Base-by-base conservation (phyloP, 2,113 vertebrate genomes). In the Pangasianodon hypophthalmus region DNA sequence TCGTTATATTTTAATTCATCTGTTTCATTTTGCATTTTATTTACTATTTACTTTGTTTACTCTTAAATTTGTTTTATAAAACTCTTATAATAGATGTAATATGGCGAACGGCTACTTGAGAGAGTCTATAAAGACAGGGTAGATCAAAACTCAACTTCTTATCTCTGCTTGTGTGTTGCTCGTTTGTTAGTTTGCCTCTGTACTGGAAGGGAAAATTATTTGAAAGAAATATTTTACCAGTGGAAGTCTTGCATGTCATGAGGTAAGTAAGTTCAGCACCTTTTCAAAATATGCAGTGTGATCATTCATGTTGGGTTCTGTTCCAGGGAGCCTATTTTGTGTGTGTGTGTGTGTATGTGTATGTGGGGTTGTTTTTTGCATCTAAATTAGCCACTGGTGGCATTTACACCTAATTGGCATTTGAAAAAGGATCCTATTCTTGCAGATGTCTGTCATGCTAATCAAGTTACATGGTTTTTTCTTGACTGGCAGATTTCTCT, bases 361-460 rank as follows among this genome's bases (percentile, higher is more conserved):
- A 37, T 44, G 6, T 44, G 46, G 29, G 26, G 8, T 32, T 54
- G 6, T 9, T 50, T n/a, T 50, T 32, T 37, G n/a, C 80, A 80
- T 50, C 10, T 50, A 82, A 82, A 82, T 32, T 32, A 83, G 81
- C 54, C 81, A 24, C 54, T 19, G 19, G 81, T 83, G 81, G 52
- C 32, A 85, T 85, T 85, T 85, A 46, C 32, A 46, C 58, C 41
- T 64, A 46, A 64, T 85, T 62, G 41, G 37, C 56, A 85, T 85
- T 85, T 84, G 54, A 84, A 62, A 84, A 84, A 84, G 54, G 60
- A n/a, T 67, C 41, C 60, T 14, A 29, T 84, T 84, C 24, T 84
- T 84, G 56, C 56, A 44, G 82, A 50, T 32, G 62, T 85, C 29
- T 85, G 29, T 84, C 84, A 85, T 69, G 60, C 83, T 85, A 64